These are phyloP conservation scores for Pyrrhia umbra DNA, from an alignment of 2,888 invertebrate genomes.

Conservation along the genomic window DNA sequence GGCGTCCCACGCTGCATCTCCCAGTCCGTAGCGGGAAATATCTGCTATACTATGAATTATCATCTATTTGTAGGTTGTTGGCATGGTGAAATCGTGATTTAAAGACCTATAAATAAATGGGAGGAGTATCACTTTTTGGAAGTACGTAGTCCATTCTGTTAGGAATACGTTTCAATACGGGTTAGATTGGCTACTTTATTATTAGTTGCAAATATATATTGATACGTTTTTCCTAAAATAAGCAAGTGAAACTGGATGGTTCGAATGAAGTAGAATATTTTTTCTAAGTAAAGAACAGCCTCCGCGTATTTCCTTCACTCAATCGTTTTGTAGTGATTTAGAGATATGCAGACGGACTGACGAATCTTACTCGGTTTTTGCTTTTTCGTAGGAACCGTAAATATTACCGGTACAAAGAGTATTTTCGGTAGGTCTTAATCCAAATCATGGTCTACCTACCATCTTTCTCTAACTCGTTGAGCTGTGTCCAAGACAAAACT, in stretches of 20 bases:
- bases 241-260: background rate
- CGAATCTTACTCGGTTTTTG: too few relatives aligned
- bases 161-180: background rate
- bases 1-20: slow-evolving; percentile 48
- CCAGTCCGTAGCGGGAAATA: slow-evolving; percentile 23
- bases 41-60: slow-evolving; percentile 3
- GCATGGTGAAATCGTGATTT: background rate
- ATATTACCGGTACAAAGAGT: too few relatives aligned
- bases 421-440: too few relatives aligned
- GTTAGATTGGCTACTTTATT: background rate
- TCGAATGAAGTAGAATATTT: background rate
- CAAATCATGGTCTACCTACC: too few relatives aligned
- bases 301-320: background rate
- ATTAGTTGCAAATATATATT: background rate
- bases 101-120: background rate
- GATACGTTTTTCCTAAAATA: background rate
- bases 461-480: too few relatives aligned
- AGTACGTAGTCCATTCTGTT: background rate
- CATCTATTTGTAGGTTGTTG: slow-evolving; percentile 21
- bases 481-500: too few relatives aligned
- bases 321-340: background rate
- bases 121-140: background rate
- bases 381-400: too few relatives aligned
- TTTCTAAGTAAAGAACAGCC: background rate
- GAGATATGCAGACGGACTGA: background rate